Percentiles rank a stretch among this genome's conserved stretches.
Conservation (phyloP, 2,113 vertebrate genomes). For the Microcebus jonahi region DNA sequence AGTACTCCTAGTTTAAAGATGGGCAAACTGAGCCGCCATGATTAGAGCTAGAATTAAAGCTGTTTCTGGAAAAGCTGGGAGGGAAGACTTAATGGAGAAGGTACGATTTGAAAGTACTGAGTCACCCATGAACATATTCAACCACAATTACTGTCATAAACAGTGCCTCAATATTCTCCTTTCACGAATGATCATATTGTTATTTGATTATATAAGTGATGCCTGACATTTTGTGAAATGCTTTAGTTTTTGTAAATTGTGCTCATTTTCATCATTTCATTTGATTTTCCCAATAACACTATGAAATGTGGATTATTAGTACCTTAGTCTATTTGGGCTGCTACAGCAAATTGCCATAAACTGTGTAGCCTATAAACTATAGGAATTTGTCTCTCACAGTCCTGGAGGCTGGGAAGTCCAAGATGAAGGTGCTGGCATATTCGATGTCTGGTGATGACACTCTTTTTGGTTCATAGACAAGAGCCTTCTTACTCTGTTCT, state of each 20-base stretch:
- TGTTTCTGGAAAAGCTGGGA: not conserved
- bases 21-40: not conserved
- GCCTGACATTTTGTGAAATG: not conserved
- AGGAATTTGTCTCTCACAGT: not conserved
- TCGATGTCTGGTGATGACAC: no score
- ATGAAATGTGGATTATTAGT: not conserved
- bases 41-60: not conserved
- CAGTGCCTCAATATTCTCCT: not conserved
- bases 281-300: not conserved
- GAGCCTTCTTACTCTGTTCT: not conserved
- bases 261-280: not conserved
- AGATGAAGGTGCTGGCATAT: no score
- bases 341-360: not conserved
- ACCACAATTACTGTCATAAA: not conserved
- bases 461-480: no score
- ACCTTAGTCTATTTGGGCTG: no score
- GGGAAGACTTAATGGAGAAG: not conserved
- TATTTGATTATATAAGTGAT: not conserved
- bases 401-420: not conserved
- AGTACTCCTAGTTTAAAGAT: no score
- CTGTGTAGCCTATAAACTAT: not conserved
- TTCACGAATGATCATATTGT: not conserved
- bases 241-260: not conserved
- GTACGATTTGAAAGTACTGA: no score
- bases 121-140: fast-evolving